These are phyloP conservation scores for Ditula angustiorana DNA, from an alignment of 2,888 invertebrate genomes.

Conservation along the genomic window DNA sequence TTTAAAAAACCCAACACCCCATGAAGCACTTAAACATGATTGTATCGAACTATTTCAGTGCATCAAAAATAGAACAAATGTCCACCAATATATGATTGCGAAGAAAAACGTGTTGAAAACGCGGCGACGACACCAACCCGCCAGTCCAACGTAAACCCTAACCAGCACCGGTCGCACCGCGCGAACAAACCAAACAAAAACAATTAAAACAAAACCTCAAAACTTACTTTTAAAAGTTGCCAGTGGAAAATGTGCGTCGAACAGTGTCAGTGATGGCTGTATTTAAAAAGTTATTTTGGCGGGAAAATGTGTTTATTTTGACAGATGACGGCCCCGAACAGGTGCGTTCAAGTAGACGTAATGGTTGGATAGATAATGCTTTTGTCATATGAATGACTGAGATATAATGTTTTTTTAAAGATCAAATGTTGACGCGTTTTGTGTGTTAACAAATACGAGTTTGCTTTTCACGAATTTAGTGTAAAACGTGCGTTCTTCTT, in stretches of 20 bases:
- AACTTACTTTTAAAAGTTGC: neutral
- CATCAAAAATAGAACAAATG: slow-evolving; percentile 17
- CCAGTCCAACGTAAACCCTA: neutral
- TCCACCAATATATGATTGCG: slow-evolving; percentile 15
- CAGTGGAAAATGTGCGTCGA: slow-evolving; percentile 10
- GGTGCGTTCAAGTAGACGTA: slow-evolving; percentile 37
- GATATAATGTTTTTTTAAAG: slow-evolving; percentile 16
- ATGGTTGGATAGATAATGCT: slow-evolving; percentile 32
- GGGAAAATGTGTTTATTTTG: slow-evolving; percentile 36
- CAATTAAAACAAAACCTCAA: slow-evolving; percentile 4
- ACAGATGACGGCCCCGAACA: slow-evolving; percentile 33
- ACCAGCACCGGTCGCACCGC: slow-evolving; percentile 1
- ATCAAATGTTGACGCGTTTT: neutral
- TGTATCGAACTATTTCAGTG: slow-evolving; percentile 18
- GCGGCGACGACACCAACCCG: neutral
- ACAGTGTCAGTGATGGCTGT: slow-evolving; percentile 27
- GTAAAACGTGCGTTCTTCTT: too few relatives aligned
- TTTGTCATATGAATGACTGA: slow-evolving; percentile 14
- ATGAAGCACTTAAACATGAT: neutral
- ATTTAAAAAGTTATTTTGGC: slow-evolving; percentile 36
- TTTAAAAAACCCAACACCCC: neutral
- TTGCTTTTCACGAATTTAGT: too few relatives aligned
- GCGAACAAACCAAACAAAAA: neutral
- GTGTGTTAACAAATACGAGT: neutral
- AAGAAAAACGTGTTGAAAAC: slow-evolving; percentile 4